Evolutionary conservation across 92 coral and sea anemone genomes (phyloP), one percentile per base, ranked within the genome.

Genomic region (Porites divaricata): DNA sequence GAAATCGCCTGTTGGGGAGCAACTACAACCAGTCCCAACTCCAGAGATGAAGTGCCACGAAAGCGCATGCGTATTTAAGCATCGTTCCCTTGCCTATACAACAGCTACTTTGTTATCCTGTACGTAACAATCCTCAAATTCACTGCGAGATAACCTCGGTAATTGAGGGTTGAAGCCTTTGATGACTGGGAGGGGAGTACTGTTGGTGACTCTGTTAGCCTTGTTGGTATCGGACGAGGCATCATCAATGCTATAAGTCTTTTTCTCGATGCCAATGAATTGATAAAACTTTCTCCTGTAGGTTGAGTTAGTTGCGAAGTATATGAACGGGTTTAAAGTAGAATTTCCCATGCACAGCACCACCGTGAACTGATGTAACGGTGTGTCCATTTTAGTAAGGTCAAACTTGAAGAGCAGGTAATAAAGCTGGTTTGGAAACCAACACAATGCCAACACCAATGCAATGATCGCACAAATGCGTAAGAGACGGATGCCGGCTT

Each of bases 371-470:
- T 89, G 95, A 68, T 93, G 97, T 19, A 73, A 19, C 2, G 90
- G 67, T 12, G 93, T 93, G 24, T 89, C 93, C 85, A 89, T 86
- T n/a, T 59, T 26, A 1, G 93, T 87, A 48, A 91, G 64, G 87
- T 91, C 91, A 81, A 91, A 91, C 84, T 93, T 93, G 90, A 91
- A 91, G 45, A 93, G 74, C 83, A 93, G 89, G 84, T 91, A 93
- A 76, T 91, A 91, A 52, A 93, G 17, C 85, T 93, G 97, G 63
- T 93, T 93, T 51, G 97, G 97, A 72, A 91, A 79, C 97, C 97
- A 93, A 67, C 95, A 91, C 22, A 91, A 51, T 23, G 81, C 93
- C 19, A 91, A 85, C 16, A 81, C 76, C 15, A 91, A 70, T 8
- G 97, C 90, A 12, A 92, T 91, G 23, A 87, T 76, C 19, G 90